Evolutionary conservation across 1,140 invertebrate genomes (phyloP).

Genomic region (Drosophila persimilis): DNA sequence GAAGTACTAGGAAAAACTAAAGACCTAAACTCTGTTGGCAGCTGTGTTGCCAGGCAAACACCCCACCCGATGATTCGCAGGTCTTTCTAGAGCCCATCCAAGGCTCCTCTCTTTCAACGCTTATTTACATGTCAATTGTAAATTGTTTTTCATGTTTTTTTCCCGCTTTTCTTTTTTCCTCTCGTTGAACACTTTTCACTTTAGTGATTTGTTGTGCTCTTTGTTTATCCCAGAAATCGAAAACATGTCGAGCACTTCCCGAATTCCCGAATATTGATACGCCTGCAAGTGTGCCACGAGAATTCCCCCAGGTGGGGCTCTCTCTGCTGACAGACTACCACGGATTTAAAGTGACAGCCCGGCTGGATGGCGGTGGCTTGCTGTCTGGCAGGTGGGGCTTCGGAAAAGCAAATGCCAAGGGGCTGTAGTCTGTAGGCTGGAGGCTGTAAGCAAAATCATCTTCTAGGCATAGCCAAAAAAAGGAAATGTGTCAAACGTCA

Average conservation of each 20-base stretch:
- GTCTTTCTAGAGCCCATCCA: background rate
- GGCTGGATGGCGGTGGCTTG: constrained; percentile 12
- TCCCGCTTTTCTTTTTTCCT: constrained; percentile 20
- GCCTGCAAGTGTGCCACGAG: constrained; percentile 11
- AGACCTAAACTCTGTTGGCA: constrained; percentile 14
- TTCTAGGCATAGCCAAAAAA: constrained; percentile 24
- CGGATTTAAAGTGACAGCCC: constrained; percentile 59
- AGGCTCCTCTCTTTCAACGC: constrained; percentile 1
- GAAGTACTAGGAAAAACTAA: background rate
- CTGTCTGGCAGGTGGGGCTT: constrained; percentile 6
- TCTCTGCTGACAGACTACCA: constrained; percentile 58
- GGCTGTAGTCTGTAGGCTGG: background rate
- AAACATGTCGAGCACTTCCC: constrained; percentile 68
- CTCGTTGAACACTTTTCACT: constrained; percentile 44
- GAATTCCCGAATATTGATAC: constrained; percentile 57
- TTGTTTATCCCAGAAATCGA: constrained; percentile 61
- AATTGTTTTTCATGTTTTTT: constrained; percentile 76
- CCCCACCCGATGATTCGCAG: background rate
- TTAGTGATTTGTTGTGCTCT: constrained; percentile 57
- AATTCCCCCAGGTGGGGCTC: constrained; percentile 54
- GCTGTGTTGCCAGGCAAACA: constrained; percentile 32
- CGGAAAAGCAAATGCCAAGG: too few relatives aligned
- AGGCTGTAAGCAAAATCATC: constrained; percentile 31
- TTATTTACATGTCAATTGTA: constrained; percentile 81
- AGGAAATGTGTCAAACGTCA: constrained; percentile 78